Evolutionary conservation across 2,888 invertebrate genomes (phyloP), one percentile per base, ranked within the genome.

Genomic region (Noctua pronuba): DNA sequence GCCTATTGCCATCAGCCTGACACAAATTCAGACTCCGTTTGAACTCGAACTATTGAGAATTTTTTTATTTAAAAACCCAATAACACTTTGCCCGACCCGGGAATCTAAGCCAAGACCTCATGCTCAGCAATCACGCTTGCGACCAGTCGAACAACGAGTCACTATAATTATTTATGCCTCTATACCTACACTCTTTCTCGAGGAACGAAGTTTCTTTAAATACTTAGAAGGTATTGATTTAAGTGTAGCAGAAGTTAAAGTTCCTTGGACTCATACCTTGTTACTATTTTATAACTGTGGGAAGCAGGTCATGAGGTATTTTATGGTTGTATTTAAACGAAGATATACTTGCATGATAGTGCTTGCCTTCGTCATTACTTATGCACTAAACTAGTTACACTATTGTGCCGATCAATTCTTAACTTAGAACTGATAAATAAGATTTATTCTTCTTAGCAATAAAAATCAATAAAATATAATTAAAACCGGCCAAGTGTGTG

Each of bases 241-340:
- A 35, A 64, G 31, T 35, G 16, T 21, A 35, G 7, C 16, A 60
- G 1, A 49, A 65, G 28, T 41, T 35, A 24, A 49, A 58, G 13
- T 58, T 28, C 16, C 8, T 11, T 35, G 1, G 24, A 11, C 16
- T 11, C 13, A 28, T 66, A 66, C 18, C 24, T 28, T 11, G 16
- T 52, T 24, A 44, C 2, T 60, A 28, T 18, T 74, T 7, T 66
- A 60, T 66, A 21, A 60, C n/a, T 52, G 66, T 81, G 75, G 35
- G 79, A 79, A 79, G 28, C 31, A 67, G 70, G 41, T 35, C 70
- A 79, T 62, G 21, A 21, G 13, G 24, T 67, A 67, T 70, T 46
- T 44, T 46, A 70, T 67, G 41, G 41, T 62, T n/a, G 41, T 71
- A 70, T 52, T 52, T 62, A 67, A 73, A 73, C 44, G 60, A 44